phyloP scores from a whole-genome alignment of 2,797 vertebrate species.

The Lagocephalus sceleratus region DNA sequence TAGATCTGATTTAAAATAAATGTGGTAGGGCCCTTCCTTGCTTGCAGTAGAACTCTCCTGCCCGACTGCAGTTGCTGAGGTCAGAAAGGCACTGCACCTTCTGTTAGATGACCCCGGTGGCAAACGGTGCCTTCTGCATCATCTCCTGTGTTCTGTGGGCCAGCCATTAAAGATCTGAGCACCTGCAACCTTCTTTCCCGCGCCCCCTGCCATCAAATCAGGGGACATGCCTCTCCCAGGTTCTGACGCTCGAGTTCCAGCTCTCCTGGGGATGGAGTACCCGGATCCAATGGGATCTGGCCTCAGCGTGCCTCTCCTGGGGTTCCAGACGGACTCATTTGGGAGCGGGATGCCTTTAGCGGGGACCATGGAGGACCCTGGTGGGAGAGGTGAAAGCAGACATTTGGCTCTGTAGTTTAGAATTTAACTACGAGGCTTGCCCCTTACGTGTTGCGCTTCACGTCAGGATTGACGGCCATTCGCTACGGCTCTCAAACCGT shows the following conservation, averaged over 20 bases:
- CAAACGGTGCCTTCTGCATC: too few relatives aligned
- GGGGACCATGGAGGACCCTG: constrained; percentile 86
- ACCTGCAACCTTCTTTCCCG: background rate
- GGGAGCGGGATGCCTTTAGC: constrained; percentile 72
- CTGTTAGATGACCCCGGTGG: too few relatives aligned
- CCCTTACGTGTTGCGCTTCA: background rate
- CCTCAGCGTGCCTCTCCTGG: constrained; percentile 83
- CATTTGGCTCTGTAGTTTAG: background rate
- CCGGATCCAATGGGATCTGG: constrained; percentile 85
- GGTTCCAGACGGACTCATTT: constrained; percentile 75
- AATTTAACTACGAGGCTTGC: background rate
- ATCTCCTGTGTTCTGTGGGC: too few relatives aligned
- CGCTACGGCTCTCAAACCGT: constrained; percentile 77
- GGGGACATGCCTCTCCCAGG: constrained; percentile 77
- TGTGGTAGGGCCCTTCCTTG: too few relatives aligned
- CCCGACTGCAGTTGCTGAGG: too few relatives aligned
- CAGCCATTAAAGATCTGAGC: constrained; percentile 1
- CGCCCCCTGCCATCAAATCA: constrained; percentile 40
- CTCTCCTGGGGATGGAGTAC: constrained; percentile 85
- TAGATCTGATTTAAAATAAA: too few relatives aligned
- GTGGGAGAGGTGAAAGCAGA: constrained; percentile 80
- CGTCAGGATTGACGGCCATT: constrained; percentile 84
- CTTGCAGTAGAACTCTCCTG: too few relatives aligned
- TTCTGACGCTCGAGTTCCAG: constrained; percentile 75
- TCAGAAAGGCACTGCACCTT: too few relatives aligned